Conservation (phyloP, 2,113 vertebrate species). For the Chroicocephalus ridibundus region DNA sequence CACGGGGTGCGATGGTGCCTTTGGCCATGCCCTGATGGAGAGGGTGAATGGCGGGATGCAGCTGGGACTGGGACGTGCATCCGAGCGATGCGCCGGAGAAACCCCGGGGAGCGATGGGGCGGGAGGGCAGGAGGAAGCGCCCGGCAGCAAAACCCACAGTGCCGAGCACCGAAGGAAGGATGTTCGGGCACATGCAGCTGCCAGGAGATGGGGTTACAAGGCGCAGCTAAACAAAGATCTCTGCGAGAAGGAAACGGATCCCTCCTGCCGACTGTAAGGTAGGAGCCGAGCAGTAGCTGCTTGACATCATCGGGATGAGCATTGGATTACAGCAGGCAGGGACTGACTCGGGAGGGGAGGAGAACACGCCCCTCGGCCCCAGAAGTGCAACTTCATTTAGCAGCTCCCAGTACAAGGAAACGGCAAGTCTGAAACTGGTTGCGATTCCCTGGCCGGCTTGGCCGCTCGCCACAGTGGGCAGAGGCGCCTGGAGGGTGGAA, state of each 20-base stretch:
- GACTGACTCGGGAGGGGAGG: slow-evolving; percentile 60
- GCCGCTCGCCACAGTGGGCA: not conserved
- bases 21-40: not conserved
- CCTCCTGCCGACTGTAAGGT: slow-evolving; percentile 58
- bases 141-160: not conserved
- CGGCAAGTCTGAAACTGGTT: slow-evolving; percentile 4
- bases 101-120: not conserved
- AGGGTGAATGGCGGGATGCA: fast-evolving
- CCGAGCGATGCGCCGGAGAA: fast-evolving
- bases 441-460: not conserved
- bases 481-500: not conserved
- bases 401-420: slow-evolving; percentile 31
- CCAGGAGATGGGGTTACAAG: slow-evolving; percentile 62
- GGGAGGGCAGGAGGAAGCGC: slow-evolving; percentile 31
- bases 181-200: slow-evolving; percentile 53
- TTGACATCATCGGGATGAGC: slow-evolving; percentile 79
- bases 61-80: not conserved
- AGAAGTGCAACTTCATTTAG: slow-evolving; percentile 74
- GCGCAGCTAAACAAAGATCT: slow-evolving; percentile 47
- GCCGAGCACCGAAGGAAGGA: slow-evolving; percentile 64
- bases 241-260: slow-evolving; percentile 71
- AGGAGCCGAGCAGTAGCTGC: slow-evolving; percentile 66
- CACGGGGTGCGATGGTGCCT: fast-evolving
- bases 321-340: slow-evolving; percentile 76
- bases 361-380: slow-evolving; percentile 78